A percentile compares a stretch with the other conserved stretches of the same genome.
phyloP scores from a whole-genome alignment of 2,113 vertebrate species.

The Mobula hypostoma region DNA sequence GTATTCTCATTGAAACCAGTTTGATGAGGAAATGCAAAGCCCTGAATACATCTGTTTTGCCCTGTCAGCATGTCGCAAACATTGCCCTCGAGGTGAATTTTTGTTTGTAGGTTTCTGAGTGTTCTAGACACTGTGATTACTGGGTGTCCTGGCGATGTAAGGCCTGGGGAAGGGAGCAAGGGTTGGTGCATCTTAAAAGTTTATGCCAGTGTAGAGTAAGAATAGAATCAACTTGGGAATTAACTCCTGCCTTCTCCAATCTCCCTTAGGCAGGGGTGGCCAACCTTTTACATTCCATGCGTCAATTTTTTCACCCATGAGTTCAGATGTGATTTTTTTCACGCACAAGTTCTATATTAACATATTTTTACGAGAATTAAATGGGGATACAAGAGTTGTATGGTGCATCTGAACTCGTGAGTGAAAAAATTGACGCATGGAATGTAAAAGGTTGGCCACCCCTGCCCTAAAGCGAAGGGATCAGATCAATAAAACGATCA shows the following conservation, averaged over 20 bases:
- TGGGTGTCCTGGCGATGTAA: not conserved
- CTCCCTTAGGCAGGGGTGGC: no score
- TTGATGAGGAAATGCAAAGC: constrained; percentile 20
- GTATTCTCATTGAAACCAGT: constrained; percentile 16
- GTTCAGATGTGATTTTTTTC: no score
- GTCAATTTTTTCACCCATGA: no score
- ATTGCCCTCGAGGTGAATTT: not conserved
- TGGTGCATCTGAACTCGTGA: no score
- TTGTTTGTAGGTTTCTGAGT: not conserved
- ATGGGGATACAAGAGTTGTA: no score
- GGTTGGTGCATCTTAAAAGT: not conserved
- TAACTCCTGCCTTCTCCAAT: not conserved
- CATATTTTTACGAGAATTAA: no score
- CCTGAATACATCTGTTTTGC: constrained; percentile 1
- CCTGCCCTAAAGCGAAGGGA: no score
- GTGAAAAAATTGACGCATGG: no score
- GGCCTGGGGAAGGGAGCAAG: not conserved
- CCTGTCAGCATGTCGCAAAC: not conserved
- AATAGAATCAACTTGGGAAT: not conserved
- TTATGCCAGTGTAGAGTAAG: not conserved
- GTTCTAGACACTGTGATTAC: constrained; percentile 29
- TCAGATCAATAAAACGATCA: no score
- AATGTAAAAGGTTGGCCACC: no score
- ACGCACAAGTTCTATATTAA: no score
- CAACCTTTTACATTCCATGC: no score